Evolutionary conservation across 2,113 vertebrate genomes (phyloP).

Genomic region (Harpagus bidentatus): DNA sequence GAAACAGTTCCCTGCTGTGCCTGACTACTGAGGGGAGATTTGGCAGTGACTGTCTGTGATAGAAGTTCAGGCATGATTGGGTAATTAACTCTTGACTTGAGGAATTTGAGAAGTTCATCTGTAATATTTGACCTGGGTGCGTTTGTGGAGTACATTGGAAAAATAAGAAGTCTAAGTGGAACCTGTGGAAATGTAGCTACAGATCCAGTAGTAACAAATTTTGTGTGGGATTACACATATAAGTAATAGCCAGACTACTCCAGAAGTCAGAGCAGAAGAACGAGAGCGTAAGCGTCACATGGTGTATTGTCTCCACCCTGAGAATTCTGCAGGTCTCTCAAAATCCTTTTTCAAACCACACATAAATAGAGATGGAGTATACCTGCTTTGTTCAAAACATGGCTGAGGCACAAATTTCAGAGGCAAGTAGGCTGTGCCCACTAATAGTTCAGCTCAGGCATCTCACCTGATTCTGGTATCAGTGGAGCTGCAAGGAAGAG

Average conservation of each 20-base stretch:
- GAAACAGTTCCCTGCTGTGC: not conserved
- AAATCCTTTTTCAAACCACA: not conserved
- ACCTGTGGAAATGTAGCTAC: not conserved
- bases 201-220: not conserved
- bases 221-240: accelerated
- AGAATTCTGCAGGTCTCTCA: not conserved
- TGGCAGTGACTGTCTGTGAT: not conserved
- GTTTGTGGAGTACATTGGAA: not conserved
- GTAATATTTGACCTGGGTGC: not conserved
- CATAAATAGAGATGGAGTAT: not conserved
- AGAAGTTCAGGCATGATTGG: not conserved
- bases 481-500: not conserved
- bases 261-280: not conserved
- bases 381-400: not conserved
- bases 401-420: not conserved
- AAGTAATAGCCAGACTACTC: not conserved
- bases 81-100: not conserved
- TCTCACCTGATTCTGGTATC: not conserved
- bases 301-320: not conserved
- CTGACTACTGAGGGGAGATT: not conserved
- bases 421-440: not conserved
- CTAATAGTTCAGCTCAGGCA: not conserved
- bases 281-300: not conserved
- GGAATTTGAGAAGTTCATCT: not conserved
- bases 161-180: not conserved